Base-by-base conservation (phyloP, 2,797 vertebrate genomes). In the Petrocephalus sullivani region DNA sequence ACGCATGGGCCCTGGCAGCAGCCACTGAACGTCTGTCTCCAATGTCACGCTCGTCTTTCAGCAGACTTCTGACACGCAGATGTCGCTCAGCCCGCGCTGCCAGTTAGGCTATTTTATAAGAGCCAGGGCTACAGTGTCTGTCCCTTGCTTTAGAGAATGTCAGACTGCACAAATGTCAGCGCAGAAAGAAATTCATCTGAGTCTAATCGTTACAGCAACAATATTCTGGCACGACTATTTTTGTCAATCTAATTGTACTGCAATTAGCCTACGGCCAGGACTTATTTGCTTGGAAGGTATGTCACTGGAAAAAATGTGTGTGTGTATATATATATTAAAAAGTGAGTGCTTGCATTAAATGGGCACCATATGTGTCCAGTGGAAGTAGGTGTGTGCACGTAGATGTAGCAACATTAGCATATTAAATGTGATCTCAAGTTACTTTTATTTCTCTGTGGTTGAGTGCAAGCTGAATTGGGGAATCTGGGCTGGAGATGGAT, bases 401-500 rank as follows among this genome's bases (percentile, higher is more conserved):
- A 56, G 14, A 28, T 7, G 5, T 10, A 14, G 28, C 16, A 14
- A 7, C 28, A 33, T 85, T 75, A 19, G 67, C 33, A 86, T 3
- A 58, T 19, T 61, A 61, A 16, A 16, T 23, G 57, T 41, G 16
- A 86, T 57, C 14, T 56, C 4, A 28, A 28, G 23, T 33, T 56
- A 85, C 46, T 58, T 49, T 71, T 67, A 75, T 12, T 28, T 78
- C n/a, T 33, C 58, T 87, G 88, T 75, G 85, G 56, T 33, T 88
- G 14, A 87, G 33, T 87, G 2, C 53, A 56, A 5, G 37, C 37
- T 60, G 57, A 37, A 28, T 10, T 46, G 60, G 37, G 51, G 49
- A 91, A 89, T 85, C 88, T 61, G 60, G 37, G 41, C 89, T 91
- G 88, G 88, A 28, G 58, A 87, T 81, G 64, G 85, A 86, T 75